Evolutionary conservation across 2,888 invertebrate genomes (phyloP), one percentile per base, ranked within the genome.

Genomic region (Pristionchus japonicus): DNA sequence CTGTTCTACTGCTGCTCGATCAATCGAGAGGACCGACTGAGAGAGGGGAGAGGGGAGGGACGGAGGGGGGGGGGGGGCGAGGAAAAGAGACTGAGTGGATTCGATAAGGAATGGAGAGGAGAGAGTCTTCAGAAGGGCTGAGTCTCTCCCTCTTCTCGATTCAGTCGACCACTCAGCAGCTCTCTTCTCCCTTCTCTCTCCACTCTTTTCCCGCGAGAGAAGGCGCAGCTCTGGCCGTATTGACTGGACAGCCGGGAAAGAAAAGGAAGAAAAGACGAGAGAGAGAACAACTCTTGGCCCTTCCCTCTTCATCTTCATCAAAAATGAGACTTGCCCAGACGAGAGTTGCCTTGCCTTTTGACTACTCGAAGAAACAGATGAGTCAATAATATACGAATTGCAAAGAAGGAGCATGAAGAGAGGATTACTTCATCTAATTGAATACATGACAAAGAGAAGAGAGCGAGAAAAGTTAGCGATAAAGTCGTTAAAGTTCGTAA

Each of bases 131-230:
- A 9, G 23, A 13, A 67, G 31, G 34, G 4, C 20, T 43, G 74
- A 52, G 52, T 83, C 83, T 82, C 82, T 77, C 40, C 23, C 34
- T 31, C 74, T 47, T 82, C 82, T 83, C 83, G n/a, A 57, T 83
- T 83, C 61, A 57, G 34, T 34, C 27, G 52, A 34, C 61, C 61
- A 57, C 85, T 85, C 85, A 74, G 49, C n/a, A 49, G 34, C 74
- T 52, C n/a, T n/a, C n/a, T n/a, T n/a, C n/a, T 80, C 87, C 88
- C 84, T 87, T 89, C 86, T 89, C 88, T 90, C 83, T 43, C 80
- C 67, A 57, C 80, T 89, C 74, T 67, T 52, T 84, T 64, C 67
- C 34, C 82, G 82, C 49, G 70, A 64, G 70, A 37, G 77, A 70
- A 20, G n/a, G 43, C 80, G 47, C 80, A 27, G 43, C 80, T 23